These are phyloP conservation scores for Drosophila melanica DNA, from an alignment of 1,140 invertebrate species.

Conservation along the genomic window DNA sequence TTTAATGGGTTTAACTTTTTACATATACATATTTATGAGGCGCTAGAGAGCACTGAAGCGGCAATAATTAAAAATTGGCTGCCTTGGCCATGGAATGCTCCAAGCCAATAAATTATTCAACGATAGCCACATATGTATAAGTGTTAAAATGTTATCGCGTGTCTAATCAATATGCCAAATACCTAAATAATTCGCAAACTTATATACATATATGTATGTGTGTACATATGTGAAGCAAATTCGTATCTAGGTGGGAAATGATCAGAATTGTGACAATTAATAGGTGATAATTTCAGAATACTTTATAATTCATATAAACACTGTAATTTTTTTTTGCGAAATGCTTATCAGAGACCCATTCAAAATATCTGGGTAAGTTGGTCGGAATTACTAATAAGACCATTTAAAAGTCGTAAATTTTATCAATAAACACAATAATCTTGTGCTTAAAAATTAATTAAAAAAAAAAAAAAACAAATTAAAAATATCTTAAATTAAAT, in stretches of 20 bases:
- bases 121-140: neutral
- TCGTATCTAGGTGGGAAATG: neutral
- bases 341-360: neutral
- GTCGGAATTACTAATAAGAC: neutral
- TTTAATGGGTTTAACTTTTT: neutral
- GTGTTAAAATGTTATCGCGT: constrained; percentile 32
- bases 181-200: constrained; percentile 1
- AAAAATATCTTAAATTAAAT: neutral
- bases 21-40: neutral
- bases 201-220: neutral
- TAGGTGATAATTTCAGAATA: constrained; percentile 9
- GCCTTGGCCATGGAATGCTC: constrained; percentile 32
- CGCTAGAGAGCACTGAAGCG: constrained; percentile 37
- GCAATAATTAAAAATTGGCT: constrained; percentile 39
- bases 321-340: constrained; percentile 15
- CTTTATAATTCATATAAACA: constrained; percentile 8
- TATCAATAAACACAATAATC: neutral
- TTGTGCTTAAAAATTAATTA: neutral
- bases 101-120: constrained; percentile 22
- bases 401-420: too few species aligned
- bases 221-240: neutral
- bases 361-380: neutral
- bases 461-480: too few species aligned
- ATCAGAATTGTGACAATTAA: constrained; percentile 37
- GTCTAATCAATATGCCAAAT: constrained; percentile 41